phyloP scores from a whole-genome alignment of 2,113 vertebrate genomes.

The Numenius arquata region DNA sequence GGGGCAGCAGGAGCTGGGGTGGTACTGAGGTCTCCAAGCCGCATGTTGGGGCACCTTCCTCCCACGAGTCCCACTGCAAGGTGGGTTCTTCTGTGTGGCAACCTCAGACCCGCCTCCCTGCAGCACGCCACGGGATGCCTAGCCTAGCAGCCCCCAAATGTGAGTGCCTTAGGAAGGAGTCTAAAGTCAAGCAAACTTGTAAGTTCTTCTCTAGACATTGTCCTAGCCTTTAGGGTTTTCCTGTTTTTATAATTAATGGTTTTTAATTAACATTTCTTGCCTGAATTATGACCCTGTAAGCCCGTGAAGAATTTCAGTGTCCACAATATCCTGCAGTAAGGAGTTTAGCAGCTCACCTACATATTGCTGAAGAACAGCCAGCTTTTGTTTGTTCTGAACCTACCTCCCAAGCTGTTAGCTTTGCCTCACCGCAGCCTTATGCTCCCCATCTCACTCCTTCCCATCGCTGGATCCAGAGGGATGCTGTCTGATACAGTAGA shows the following conservation, averaged over 20 bases:
- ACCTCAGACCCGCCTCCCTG: not conserved
- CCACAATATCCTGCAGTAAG: not conserved
- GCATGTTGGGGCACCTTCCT: not conserved
- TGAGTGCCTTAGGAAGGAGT: not conserved
- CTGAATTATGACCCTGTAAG: not conserved
- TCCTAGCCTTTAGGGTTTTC: not conserved
- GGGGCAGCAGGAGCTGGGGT: not conserved
- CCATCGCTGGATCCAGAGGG: not conserved
- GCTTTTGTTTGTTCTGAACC: not conserved
- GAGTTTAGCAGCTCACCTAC: not conserved
- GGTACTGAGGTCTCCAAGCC: not conserved
- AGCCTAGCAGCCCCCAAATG: not conserved
- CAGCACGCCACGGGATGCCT: not conserved
- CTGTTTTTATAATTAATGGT: not conserved
- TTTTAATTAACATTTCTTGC: not conserved
- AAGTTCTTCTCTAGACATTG: not conserved
- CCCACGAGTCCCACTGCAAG: fast-evolving
- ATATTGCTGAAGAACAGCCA: not conserved
- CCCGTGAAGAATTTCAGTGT: not conserved
- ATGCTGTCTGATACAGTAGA: not conserved
- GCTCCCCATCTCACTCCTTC: not conserved
- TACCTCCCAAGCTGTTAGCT: not conserved
- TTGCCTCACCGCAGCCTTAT: not conserved
- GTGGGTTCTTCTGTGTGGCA: not conserved
- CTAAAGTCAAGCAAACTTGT: not conserved